Conservation (phyloP, 92 coral and sea anemone species). For the Bergia sp. region DNA sequence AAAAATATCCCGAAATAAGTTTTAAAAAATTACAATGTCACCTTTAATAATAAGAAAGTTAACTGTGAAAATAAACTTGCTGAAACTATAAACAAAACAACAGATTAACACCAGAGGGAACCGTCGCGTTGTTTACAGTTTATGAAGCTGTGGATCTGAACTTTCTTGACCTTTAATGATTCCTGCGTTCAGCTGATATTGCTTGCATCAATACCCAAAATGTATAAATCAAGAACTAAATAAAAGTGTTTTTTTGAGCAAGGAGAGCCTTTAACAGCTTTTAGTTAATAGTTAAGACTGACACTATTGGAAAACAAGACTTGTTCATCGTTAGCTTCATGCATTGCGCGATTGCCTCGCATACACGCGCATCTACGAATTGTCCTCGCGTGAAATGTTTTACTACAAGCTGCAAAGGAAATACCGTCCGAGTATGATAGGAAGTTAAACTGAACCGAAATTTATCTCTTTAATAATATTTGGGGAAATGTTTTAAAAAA, state of each 20-base stretch:
- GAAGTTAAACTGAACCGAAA: background rate
- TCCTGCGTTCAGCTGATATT: background rate
- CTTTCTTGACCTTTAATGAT: background rate
- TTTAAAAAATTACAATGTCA: background rate
- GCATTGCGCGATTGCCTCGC: too few relatives aligned
- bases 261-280: too few relatives aligned
- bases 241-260: too few relatives aligned
- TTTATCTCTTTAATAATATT: background rate
- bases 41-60: background rate
- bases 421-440: background rate
- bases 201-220: too few relatives aligned
- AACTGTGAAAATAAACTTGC: background rate
- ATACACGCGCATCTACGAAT: background rate
- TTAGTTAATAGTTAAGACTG: too few relatives aligned
- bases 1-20: background rate
- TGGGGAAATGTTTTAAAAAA: background rate
- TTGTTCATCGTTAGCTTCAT: too few relatives aligned
- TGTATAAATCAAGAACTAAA: too few relatives aligned
- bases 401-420: background rate
- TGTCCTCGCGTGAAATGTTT: background rate
- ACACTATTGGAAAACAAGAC: too few relatives aligned
- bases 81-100: slow-evolving; percentile 13
- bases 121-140: background rate
- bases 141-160: background rate
- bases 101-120: background rate